Conservation (phyloP, 92 coral and sea anemone species). For the Hydrozoanthus gracilis region DNA sequence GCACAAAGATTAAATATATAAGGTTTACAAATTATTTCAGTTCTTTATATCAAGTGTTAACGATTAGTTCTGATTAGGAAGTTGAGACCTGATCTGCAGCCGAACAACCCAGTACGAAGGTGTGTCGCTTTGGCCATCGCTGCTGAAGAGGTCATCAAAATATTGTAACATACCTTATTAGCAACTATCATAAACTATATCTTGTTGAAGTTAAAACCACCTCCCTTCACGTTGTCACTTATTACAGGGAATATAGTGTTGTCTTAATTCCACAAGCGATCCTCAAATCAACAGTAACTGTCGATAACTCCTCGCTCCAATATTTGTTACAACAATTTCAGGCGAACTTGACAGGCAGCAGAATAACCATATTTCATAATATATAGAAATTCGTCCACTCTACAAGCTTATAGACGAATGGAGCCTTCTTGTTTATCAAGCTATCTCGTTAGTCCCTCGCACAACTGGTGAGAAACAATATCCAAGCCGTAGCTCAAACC, state of each 20-base stretch:
- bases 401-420: constrained; percentile 20
- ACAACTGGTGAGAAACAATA: not conserved
- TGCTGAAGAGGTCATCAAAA: constrained; percentile 45
- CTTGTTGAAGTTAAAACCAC: not conserved
- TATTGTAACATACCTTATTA: constrained; percentile 29
- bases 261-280: not conserved
- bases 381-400: constrained; percentile 1
- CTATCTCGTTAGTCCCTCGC: not conserved
- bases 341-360: not conserved
- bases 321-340: constrained; percentile 21
- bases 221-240: not conserved
- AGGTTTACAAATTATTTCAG: not conserved
- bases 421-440: constrained; percentile 26
- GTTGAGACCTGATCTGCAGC: constrained; percentile 39
- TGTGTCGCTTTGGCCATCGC: constrained; percentile 23
- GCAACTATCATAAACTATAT: not conserved
- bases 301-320: constrained; percentile 19
- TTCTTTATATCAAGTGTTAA: not conserved
- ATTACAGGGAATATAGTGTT: not conserved
- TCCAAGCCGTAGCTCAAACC: constrained; percentile 15
- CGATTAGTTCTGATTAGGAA: not conserved
- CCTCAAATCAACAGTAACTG: constrained; percentile 9
- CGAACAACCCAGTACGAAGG: not conserved
- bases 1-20: not conserved
- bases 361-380: constrained; percentile 23